Percentiles rank a stretch among this genome's conserved stretches.
Evolutionary conservation across 1,140 invertebrate genomes (phyloP).

Genomic region (Matsumurasca onukii): DNA sequence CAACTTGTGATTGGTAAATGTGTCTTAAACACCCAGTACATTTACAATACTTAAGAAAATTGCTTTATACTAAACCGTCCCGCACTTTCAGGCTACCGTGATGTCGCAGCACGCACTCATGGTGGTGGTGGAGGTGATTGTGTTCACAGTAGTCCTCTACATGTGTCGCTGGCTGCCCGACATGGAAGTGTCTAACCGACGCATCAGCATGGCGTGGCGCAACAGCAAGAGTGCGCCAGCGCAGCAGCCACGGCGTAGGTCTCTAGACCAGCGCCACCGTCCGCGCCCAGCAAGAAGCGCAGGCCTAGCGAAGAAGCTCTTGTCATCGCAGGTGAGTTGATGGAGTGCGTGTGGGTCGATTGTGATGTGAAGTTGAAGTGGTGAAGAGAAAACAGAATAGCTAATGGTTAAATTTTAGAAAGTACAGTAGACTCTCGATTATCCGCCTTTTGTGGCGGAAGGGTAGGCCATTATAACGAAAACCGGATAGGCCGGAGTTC

Average conservation of each 20-base stretch:
- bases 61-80: too few relatives aligned
- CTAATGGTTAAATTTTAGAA: background rate
- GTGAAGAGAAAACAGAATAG: background rate
- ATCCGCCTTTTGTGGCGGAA: too few relatives aligned
- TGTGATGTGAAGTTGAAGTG: background rate
- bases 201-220: constrained; percentile 29
- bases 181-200: constrained; percentile 32
- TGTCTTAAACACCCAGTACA: too few relatives aligned
- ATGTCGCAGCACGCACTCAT: constrained; percentile 54
- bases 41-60: too few relatives aligned
- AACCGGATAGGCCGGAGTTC: too few relatives aligned
- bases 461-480: background rate
- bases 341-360: background rate
- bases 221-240: background rate
- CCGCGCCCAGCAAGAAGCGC: constrained; percentile 51
- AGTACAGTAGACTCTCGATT: too few relatives aligned
- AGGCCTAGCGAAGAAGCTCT: constrained; percentile 77
- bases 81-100: constrained; percentile 40
- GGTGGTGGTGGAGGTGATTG: constrained; percentile 53
- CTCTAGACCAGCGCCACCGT: constrained; percentile 10
- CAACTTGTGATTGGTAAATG: too few relatives aligned
- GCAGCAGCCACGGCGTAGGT: constrained; percentile 26
- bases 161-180: constrained; percentile 50
- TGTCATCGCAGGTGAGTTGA: constrained; percentile 56
- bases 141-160: constrained; percentile 53